Evolutionary conservation across 2,888 invertebrate genomes (phyloP), one percentile per base, ranked within the genome.

Genomic region (Mylabris sibirica): DNA sequence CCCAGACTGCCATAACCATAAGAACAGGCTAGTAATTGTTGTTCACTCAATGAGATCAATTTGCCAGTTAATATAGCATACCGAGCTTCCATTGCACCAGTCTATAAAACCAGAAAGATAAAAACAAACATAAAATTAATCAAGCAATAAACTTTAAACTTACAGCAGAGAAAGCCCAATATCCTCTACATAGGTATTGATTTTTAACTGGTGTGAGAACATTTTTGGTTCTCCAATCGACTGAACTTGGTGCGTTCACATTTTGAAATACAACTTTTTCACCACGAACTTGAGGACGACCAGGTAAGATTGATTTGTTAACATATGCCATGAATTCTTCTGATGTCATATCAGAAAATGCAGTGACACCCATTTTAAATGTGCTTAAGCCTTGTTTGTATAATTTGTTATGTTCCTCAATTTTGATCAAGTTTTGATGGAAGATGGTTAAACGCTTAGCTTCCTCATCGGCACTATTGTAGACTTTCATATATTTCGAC

Each of bases 21-120:
- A 11, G 94, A 94, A 81, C 95, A 96, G 86, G 95, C 95, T 67
- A 95, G 87, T 72, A 96, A 87, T 86, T 96, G 95, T 86, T 96
- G 95, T 85, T 96, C 95, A 71, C 94, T 94, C 9, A 96, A 88
- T 2, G 94, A 93, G 41, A 93, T 88, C 69, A 95, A 86, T 72
- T 85, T 86, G 17, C 92, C 92, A 20, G 87, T 87, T 84, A 90
- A 89, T 75, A 93, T 89, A 88, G 89, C 94, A 84, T 94, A 92
- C 82, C 94, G 94, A 0, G 91, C 94, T 85, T 95, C 95, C 12
- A 95, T 84, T 0, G 94, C 86, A 17, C 95, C 96, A 60, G 95
- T 96, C 90, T 93, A 1, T 81, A 76, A 59, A 68, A 20, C 14
- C 5, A 38, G 2, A 38, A 26, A 6, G 26, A 14, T 49, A n/a